These are phyloP conservation scores for Polymixis lichenea DNA, from an alignment of 2,888 invertebrate species.

Conservation along the genomic window DNA sequence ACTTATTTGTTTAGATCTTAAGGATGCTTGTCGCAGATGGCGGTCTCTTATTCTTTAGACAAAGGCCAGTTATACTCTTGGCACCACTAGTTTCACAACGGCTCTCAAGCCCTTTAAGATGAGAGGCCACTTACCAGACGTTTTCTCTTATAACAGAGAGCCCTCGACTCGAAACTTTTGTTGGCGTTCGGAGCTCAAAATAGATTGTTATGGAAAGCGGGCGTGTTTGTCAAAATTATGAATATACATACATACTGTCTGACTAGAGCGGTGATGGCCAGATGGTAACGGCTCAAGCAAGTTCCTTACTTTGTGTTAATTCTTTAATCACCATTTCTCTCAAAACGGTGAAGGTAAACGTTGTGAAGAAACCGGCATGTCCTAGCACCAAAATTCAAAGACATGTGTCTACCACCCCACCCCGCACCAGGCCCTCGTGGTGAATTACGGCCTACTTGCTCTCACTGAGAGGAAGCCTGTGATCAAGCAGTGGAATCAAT, in stretches of 20 bases:
- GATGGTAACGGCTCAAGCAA: too few relatives aligned
- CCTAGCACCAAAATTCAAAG: too few relatives aligned
- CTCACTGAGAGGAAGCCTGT: too few relatives aligned
- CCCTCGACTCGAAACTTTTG: constrained; percentile 74
- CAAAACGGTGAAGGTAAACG: too few relatives aligned
- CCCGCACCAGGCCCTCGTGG: too few relatives aligned
- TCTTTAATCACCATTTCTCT: too few relatives aligned
- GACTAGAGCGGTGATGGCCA: too few relatives aligned
- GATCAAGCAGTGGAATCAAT: too few relatives aligned
- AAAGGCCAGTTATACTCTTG: constrained; percentile 66
- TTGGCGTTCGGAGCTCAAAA: constrained; percentile 50
- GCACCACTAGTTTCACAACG: constrained; percentile 50
- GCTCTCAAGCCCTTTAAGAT: constrained; percentile 67
- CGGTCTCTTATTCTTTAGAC: constrained; percentile 56
- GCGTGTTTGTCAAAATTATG: constrained; percentile 11
- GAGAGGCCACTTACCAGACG: constrained; percentile 69
- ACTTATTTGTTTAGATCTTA: constrained; percentile 39
- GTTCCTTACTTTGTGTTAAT: too few relatives aligned
- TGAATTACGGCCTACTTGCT: too few relatives aligned
- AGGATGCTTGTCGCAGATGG: constrained; percentile 34
- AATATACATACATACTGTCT: neutral
- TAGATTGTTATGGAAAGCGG: constrained; percentile 20
- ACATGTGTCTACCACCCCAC: too few relatives aligned
- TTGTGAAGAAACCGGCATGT: too few relatives aligned
- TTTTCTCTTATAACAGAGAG: constrained; percentile 71